A percentile compares a stretch with the other conserved stretches of the same genome.
phyloP scores from a whole-genome alignment of 2,888 invertebrate species.

The Antheraea yamamai region DNA sequence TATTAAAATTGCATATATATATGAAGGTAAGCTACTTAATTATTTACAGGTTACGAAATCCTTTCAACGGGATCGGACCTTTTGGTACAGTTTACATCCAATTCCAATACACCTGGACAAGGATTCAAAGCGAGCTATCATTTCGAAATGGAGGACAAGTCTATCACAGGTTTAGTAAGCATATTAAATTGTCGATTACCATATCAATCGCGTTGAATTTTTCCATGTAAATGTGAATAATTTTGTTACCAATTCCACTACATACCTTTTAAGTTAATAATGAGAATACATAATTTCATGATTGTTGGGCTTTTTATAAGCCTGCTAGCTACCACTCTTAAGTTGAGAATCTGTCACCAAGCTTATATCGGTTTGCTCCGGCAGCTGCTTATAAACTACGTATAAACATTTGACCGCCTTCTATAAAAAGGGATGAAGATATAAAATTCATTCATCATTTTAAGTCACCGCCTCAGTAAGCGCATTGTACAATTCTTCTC shows the following conservation, averaged over 20 bases:
- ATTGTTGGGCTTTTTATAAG: too few species aligned
- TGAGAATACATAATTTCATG: too few species aligned
- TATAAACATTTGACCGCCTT: too few species aligned
- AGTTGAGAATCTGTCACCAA: too few species aligned
- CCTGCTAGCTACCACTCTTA: too few species aligned
- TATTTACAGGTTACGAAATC: constrained; percentile 85
- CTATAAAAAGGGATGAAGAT: too few species aligned
- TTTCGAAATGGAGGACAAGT: constrained; percentile 83
- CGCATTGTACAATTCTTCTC: too few species aligned
- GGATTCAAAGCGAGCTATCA: constrained; percentile 90
- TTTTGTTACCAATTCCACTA: background rate
- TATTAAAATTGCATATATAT: too few species aligned
- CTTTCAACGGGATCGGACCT: constrained; percentile 91
- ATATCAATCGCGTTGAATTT: background rate
- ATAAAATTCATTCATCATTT: too few species aligned
- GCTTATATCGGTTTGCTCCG: too few species aligned
- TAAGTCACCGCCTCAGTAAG: too few species aligned
- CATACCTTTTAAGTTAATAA: background rate
- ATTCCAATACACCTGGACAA: constrained; percentile 89
- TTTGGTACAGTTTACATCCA: constrained; percentile 91
- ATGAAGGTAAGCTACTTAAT: background rate
- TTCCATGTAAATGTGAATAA: background rate
- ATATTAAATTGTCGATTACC: constrained; percentile 29
- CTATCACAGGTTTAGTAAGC: constrained; percentile 76
- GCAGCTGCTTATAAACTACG: too few species aligned